A percentile compares a stretch with the other conserved stretches of the same genome.
phyloP scores from a whole-genome alignment of 2,888 invertebrate genomes.

The Sinohyriopsis cumingii region DNA sequence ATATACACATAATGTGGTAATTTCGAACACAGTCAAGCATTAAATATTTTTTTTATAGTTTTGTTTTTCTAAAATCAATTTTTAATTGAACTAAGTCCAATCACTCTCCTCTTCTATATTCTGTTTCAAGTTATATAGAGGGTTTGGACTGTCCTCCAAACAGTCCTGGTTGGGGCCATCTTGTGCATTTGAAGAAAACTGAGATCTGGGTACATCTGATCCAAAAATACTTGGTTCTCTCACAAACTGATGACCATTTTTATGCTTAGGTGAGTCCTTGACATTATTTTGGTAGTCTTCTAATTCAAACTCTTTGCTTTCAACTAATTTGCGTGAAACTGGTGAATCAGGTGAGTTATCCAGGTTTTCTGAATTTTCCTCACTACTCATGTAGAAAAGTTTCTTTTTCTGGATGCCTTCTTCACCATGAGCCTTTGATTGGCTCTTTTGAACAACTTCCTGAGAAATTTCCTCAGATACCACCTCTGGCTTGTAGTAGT shows the following conservation, averaged over 20 bases:
- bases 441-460: slow-evolving; percentile 32
- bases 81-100: too few relatives aligned
- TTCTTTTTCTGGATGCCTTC: slow-evolving; percentile 33
- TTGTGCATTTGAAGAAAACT: slow-evolving; percentile 22
- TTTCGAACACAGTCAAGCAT: too few relatives aligned
- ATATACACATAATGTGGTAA: too few relatives aligned
- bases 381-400: slow-evolving; percentile 63
- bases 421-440: slow-evolving; percentile 10
- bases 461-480: slow-evolving; percentile 28
- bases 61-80: too few relatives aligned
- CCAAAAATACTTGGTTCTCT: slow-evolving; percentile 28
- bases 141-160: slow-evolving; percentile 42
- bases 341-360: slow-evolving; percentile 44
- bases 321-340: slow-evolving; percentile 14
- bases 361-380: slow-evolving; percentile 55
- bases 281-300: slow-evolving; percentile 23
- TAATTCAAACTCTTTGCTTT: slow-evolving; percentile 22
- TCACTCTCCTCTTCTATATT: background rate
- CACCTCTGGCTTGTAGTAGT: slow-evolving; percentile 54
- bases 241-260: background rate
- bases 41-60: too few relatives aligned
- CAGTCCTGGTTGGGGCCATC: slow-evolving; percentile 22
- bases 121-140: slow-evolving; percentile 35
- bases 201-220: slow-evolving; percentile 31
- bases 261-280: slow-evolving; percentile 1